These are phyloP conservation scores for Orestias chungarensis DNA, from an alignment of 2,797 vertebrate species.

Conservation along the genomic window DNA sequence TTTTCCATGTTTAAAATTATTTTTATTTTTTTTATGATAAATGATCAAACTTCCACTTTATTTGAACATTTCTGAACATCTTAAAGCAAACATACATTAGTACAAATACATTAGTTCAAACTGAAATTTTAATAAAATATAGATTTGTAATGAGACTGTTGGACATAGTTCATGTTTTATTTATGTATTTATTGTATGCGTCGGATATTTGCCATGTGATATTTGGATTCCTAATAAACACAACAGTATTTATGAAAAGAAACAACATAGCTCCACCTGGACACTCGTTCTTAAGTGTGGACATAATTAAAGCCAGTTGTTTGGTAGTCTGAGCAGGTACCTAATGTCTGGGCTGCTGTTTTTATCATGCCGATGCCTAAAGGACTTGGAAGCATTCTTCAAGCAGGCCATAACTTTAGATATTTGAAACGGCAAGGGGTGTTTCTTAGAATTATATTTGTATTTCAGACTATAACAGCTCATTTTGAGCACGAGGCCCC, in stretches of 20 bases:
- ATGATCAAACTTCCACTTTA: not conserved
- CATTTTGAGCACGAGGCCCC: conserved; percentile 24
- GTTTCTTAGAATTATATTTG: conserved; percentile 19
- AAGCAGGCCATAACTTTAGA: conserved; percentile 21
- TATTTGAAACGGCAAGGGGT: conserved; percentile 31
- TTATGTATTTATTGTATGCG: not conserved
- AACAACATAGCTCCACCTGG: conserved; percentile 26
- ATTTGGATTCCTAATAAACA: not conserved
- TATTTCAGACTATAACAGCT: conserved; percentile 24
- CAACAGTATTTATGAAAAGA: conserved; percentile 2
- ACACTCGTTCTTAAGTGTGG: not conserved
- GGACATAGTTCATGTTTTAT: not conserved
- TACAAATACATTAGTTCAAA: not conserved
- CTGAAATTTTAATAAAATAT: not conserved
- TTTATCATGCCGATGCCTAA: conserved; percentile 41
- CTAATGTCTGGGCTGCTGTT: conserved; percentile 21
- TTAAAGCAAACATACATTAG: not conserved
- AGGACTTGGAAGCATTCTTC: conserved; percentile 38
- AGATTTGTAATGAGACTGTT: not conserved
- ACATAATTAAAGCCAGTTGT: not conserved
- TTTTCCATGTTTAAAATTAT: not conserved
- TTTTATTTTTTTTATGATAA: not conserved
- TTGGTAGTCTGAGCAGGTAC: conserved; percentile 16
- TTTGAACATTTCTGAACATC: not conserved
- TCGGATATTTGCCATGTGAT: conserved; percentile 11